Percentiles rank a stretch among this genome's conserved stretches.
These are phyloP conservation scores for Musca domestica DNA, from an alignment of 1,140 invertebrate genomes.

Conservation along the genomic window DNA sequence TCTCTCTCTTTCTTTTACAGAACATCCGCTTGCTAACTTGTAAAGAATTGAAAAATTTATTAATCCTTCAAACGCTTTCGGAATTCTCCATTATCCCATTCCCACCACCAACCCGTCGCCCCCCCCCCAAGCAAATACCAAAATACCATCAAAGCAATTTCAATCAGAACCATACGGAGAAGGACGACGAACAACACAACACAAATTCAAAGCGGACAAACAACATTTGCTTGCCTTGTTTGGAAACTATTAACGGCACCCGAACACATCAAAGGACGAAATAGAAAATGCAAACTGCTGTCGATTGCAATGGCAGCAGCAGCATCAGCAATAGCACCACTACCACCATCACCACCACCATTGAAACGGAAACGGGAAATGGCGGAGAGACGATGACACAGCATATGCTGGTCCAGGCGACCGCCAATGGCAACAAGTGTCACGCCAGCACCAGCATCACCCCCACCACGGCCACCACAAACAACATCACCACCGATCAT, in stretches of 20 bases:
- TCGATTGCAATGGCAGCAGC: constrained; percentile 30
- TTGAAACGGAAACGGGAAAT: constrained; percentile 4
- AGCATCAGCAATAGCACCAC: constrained; percentile 15
- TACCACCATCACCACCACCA: constrained; percentile 24
- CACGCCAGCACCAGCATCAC: neutral
- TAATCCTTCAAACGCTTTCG: too few relatives aligned
- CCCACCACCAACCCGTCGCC: too few relatives aligned
- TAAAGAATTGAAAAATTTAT: too few relatives aligned
- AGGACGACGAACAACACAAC: neutral
- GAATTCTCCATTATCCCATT: too few relatives aligned
- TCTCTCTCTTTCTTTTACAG: too few relatives aligned
- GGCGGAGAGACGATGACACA: constrained; percentile 25
- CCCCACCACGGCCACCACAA: neutral
- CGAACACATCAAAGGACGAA: neutral
- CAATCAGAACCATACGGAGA: neutral
- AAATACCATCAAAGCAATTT: neutral
- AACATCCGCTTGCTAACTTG: too few relatives aligned
- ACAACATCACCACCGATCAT: neutral
- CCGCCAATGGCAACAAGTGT: neutral
- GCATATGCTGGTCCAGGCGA: neutral
- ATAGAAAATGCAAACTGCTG: constrained; percentile 29
- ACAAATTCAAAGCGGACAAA: neutral
- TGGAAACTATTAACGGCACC: neutral
- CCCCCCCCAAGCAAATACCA: neutral
- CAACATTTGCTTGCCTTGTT: constrained; percentile 7